Evolutionary conservation across 2,888 invertebrate genomes (phyloP).

Genomic region (Odontocolon sp.): DNA sequence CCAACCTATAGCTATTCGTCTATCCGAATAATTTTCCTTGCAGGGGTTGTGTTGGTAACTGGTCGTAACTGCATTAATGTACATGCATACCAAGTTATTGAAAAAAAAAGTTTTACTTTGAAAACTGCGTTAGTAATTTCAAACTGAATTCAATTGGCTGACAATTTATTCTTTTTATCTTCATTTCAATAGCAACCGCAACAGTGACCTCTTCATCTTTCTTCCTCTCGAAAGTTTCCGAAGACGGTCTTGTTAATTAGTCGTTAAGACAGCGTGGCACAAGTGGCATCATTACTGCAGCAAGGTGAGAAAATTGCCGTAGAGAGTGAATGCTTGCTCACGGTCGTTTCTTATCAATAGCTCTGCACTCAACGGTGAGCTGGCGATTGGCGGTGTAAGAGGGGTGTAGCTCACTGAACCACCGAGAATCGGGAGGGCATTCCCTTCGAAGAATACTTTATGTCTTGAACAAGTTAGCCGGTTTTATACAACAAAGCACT

Average conservation of each 20-base stretch:
- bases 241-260: conserved; percentile 28
- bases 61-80: too few relatives aligned
- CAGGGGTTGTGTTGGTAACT: too few relatives aligned
- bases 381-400: not conserved
- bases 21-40: too few relatives aligned
- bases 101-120: too few relatives aligned
- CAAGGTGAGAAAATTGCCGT: conserved; percentile 5
- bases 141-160: too few relatives aligned
- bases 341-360: conserved; percentile 46
- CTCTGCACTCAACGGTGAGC: conserved; percentile 19
- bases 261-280: conserved; percentile 31
- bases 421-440: conserved; percentile 9
- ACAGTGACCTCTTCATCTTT: conserved; percentile 6
- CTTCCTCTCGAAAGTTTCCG: not conserved
- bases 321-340: conserved; percentile 11
- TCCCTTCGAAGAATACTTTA: conserved; percentile 36
- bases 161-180: too few relatives aligned
- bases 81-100: too few relatives aligned
- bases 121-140: too few relatives aligned
- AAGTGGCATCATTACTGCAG: conserved; percentile 32
- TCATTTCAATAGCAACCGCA: conserved; percentile 23
- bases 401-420: conserved; percentile 23
- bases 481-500: conserved; percentile 18
- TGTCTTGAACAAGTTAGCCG: conserved; percentile 14
- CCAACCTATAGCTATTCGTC: too few relatives aligned